Percentiles rank a stretch among this genome's conserved stretches.
Evolutionary conservation across 1,140 invertebrate genomes (phyloP).

Genomic region (Theocolax elegans): DNA sequence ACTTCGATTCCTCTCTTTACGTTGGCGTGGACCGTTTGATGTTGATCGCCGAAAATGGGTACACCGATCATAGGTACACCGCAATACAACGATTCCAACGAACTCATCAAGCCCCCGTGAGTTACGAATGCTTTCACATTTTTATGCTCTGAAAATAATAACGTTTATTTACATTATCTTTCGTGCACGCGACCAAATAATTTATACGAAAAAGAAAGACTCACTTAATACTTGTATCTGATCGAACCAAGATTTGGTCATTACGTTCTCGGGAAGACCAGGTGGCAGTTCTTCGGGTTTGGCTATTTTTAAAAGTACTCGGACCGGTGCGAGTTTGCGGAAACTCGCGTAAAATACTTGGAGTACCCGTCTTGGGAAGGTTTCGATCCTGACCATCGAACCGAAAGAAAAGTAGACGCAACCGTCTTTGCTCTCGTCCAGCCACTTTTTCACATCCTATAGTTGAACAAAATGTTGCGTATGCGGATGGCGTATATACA

Average conservation of each 20-base stretch:
- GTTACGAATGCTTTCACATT: too few relatives aligned
- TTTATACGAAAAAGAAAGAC: too few relatives aligned
- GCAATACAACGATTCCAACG: too few relatives aligned
- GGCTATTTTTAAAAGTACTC: constrained; percentile 53
- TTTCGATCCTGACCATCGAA: constrained; percentile 75
- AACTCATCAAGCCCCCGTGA: too few relatives aligned
- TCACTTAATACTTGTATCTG: constrained; percentile 68
- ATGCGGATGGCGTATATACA: too few relatives aligned
- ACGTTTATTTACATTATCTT: background rate
- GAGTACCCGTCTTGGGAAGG: constrained; percentile 53
- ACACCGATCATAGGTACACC: constrained; percentile 76
- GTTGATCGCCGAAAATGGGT: constrained; percentile 77
- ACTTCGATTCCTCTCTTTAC: constrained; percentile 46
- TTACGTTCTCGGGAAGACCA: constrained; percentile 71
- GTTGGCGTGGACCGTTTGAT: too few relatives aligned
- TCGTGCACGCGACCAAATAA: constrained; percentile 42
- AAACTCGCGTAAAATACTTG: constrained; percentile 50
- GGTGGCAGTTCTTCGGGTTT: constrained; percentile 53
- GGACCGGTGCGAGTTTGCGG: constrained; percentile 53
- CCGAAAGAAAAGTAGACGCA: constrained; percentile 81
- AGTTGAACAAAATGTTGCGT: too few relatives aligned
- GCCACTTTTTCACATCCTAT: constrained; percentile 75
- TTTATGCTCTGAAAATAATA: too few relatives aligned
- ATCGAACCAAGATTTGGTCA: constrained; percentile 73
- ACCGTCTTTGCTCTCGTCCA: constrained; percentile 75